Evolutionary conservation across 2,888 invertebrate genomes (phyloP), one percentile per base, ranked within the genome.

Genomic region (Cartodere bifasciata): DNA sequence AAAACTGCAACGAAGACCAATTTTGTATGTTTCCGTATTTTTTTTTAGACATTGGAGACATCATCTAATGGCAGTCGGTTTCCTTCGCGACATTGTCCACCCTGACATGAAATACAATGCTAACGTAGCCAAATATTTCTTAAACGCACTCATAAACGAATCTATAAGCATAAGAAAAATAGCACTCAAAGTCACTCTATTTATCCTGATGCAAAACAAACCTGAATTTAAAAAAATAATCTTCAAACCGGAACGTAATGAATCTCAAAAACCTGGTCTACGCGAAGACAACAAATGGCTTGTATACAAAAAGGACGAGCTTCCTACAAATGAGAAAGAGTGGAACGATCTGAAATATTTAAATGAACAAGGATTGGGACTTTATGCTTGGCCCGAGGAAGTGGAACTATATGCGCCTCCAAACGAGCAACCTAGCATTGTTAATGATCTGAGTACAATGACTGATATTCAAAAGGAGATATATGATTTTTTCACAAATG

Each of bases 11-110:
- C 11, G 11, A 20, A 20, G n/a, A 24, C 9, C 6, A 10, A 9
- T 24, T 20, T 7, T 20, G 6, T n/a, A 20, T 20, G 6, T 20
- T 20, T 20, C 6, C 6, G 7, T 20, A 13, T 13, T 27, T 29
- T 37, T 29, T 47, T 58, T 26, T 48, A 78, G 81, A 13, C 84
- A 83, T 52, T 90, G 91, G 91, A 72, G 86, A 27, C 83, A 85
- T 40, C 68, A 78, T 29, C 69, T 76, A 40, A 70, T 87, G 55
- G 78, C 78, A 1, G 69, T 85, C 53, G 71, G 72, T 38, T 72
- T 88, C 60, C 59, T 90, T 5, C 68, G 70, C 2, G 67, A 73
- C 46, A 64, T 87, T 34, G 71, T 83, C 1, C 77, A 87, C 37
- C 66, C 75, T 1, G 79, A 84, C 52, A 67, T 75, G 1, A 58